A percentile compares a stretch with the other conserved stretches of the same genome.
These are phyloP conservation scores for Mormyrus iriodes DNA, from an alignment of 2,113 vertebrate species.

Conservation along the genomic window DNA sequence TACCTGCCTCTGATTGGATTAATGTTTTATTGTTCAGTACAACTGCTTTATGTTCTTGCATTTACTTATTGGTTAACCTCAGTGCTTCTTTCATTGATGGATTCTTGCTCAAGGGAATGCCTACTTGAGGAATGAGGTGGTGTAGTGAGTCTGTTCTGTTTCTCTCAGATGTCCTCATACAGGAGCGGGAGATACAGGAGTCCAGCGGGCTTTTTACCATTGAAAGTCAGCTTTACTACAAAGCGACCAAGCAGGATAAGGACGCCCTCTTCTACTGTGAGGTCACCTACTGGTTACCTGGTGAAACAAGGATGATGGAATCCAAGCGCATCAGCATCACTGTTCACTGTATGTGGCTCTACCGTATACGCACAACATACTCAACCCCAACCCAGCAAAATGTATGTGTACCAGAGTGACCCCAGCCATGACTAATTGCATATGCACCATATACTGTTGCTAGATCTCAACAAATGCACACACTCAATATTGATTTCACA, in stretches of 20 bases:
- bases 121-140: neutral
- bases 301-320: conserved; percentile 44
- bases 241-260: conserved; percentile 63
- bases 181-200: conserved; percentile 36
- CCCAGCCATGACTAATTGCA: neutral
- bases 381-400: neutral
- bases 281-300: conserved; percentile 61
- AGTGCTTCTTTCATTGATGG: neutral
- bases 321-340: conserved; percentile 53
- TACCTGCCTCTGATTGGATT: neutral
- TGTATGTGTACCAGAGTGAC: neutral
- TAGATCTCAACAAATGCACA: neutral
- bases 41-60: neutral
- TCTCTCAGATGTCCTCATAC: conserved; percentile 45
- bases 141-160: neutral
- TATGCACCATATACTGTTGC: neutral
- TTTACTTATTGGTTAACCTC: neutral
- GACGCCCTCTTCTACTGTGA: conserved; percentile 72
- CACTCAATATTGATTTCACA: neutral
- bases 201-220: conserved; percentile 68
- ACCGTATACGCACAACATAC: neutral
- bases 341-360: conserved; percentile 69
- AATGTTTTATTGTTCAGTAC: neutral
- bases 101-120: neutral
- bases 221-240: conserved; percentile 58